Percentiles rank a stretch among this genome's conserved stretches.
These are phyloP conservation scores for Hypomecis atomaria DNA, from an alignment of 2,888 invertebrate genomes.

Conservation along the genomic window DNA sequence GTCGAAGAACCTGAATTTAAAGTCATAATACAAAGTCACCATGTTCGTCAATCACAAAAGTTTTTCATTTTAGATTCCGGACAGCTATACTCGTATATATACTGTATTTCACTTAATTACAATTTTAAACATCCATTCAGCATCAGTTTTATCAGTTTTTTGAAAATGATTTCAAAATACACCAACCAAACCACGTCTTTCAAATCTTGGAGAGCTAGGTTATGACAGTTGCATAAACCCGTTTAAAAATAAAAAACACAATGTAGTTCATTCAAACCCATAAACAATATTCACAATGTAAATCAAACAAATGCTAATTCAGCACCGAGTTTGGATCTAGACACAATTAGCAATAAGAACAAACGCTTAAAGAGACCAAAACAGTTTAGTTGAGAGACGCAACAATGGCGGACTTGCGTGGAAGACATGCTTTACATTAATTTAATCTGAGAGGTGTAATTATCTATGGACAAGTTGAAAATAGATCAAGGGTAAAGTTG, in stretches of 20 bases:
- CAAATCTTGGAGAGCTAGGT: not conserved
- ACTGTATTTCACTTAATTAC: no score
- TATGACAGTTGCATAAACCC: slow-evolving; percentile 24
- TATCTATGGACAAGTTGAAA: slow-evolving; percentile 37
- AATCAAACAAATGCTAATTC: slow-evolving; percentile 42
- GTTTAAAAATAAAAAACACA: slow-evolving; percentile 15
- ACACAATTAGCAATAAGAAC: slow-evolving; percentile 46
- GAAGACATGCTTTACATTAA: slow-evolving; percentile 47
- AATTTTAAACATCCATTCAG: no score
- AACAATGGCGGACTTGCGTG: slow-evolving; percentile 41
- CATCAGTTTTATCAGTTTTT: not conserved
- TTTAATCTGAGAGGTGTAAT: slow-evolving; percentile 52
- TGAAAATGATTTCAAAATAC: not conserved
- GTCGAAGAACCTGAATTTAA: no score
- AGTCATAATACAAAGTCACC: no score
- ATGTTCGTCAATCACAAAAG: no score
- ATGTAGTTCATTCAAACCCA: slow-evolving; percentile 32
- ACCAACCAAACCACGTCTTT: not conserved
- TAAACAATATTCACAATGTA: slow-evolving; percentile 40
- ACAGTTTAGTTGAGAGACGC: slow-evolving; percentile 40
- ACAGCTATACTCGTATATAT: no score
- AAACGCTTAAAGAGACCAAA: slow-evolving; percentile 51
- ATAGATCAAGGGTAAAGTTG: slow-evolving; percentile 23
- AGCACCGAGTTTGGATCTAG: slow-evolving; percentile 42
- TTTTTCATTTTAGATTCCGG: no score